Evolutionary conservation across 2,113 vertebrate genomes (phyloP).

Genomic region (Phaethornis superciliosus): DNA sequence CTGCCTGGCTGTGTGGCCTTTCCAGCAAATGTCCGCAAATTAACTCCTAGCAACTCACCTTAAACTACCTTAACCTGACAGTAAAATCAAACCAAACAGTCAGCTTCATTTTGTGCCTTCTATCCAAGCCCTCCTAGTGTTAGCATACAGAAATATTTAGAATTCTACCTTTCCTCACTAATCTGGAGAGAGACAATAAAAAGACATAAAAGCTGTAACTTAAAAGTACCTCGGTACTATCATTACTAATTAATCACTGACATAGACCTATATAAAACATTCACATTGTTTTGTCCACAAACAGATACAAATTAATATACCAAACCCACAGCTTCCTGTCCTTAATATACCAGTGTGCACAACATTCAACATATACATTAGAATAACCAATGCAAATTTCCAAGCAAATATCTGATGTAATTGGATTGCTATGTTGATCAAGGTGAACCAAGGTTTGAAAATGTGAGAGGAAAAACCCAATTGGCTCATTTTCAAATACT

Average conservation of each 20-base stretch:
- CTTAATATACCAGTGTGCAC: not conserved
- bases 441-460: not conserved
- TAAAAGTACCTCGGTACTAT: not conserved
- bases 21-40: not conserved
- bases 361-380: not conserved
- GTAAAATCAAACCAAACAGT: not conserved
- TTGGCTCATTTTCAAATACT: not conserved
- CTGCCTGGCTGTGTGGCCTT: too few relatives aligned
- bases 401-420: not conserved
- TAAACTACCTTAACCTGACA: not conserved
- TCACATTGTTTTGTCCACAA: not conserved
- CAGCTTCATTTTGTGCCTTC: not conserved
- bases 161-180: not conserved
- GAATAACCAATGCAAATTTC: not conserved
- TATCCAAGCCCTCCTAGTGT: not conserved
- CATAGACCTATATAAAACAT: not conserved
- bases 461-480: not conserved
- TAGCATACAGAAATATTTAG: not conserved
- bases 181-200: not conserved
- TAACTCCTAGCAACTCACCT: not conserved
- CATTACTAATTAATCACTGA: not conserved
- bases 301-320: not conserved
- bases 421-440: not conserved
- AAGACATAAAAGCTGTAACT: not conserved
- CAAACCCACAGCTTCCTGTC: not conserved